Percentiles rank a stretch among this genome's conserved stretches.
Evolutionary conservation across 2,888 invertebrate genomes (phyloP).

Genomic region (Drosophila acutilabella): DNA sequence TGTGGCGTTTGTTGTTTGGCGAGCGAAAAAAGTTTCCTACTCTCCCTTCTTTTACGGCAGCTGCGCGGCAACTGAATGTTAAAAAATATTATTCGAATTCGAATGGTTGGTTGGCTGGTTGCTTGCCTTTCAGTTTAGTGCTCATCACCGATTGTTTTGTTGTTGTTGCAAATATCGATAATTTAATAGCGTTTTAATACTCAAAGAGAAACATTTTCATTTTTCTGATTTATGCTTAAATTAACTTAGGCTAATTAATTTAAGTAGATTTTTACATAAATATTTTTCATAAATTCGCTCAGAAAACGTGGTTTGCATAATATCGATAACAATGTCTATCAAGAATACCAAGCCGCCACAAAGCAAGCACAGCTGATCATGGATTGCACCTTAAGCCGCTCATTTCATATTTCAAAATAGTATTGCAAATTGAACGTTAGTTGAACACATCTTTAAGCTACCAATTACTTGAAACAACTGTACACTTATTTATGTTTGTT

Average conservation of each 20-base stretch:
- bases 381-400: not conserved
- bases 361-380: constrained; percentile 30
- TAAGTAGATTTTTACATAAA: too few species aligned
- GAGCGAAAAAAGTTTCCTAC: constrained; percentile 65
- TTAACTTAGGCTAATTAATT: too few species aligned
- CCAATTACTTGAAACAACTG: too few species aligned
- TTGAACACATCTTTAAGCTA: not conserved
- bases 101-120: constrained; percentile 50
- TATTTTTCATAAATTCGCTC: not conserved
- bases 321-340: constrained; percentile 18
- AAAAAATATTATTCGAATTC: constrained; percentile 58
- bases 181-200: not conserved
- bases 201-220: not conserved
- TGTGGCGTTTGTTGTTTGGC: constrained; percentile 55
- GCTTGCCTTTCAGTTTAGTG: constrained; percentile 37
- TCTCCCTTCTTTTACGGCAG: constrained; percentile 70
- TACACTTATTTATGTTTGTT: too few species aligned
- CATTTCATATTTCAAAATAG: constrained; percentile 15
- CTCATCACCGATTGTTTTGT: constrained; percentile 35
- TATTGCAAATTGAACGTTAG: not conserved
- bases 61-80: constrained; percentile 76
- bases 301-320: not conserved
- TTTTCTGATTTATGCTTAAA: not conserved
- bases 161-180: constrained; percentile 43
- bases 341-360: constrained; percentile 20